These are phyloP conservation scores for Griposia aprilina DNA, from an alignment of 2,888 invertebrate species.

Conservation along the genomic window DNA sequence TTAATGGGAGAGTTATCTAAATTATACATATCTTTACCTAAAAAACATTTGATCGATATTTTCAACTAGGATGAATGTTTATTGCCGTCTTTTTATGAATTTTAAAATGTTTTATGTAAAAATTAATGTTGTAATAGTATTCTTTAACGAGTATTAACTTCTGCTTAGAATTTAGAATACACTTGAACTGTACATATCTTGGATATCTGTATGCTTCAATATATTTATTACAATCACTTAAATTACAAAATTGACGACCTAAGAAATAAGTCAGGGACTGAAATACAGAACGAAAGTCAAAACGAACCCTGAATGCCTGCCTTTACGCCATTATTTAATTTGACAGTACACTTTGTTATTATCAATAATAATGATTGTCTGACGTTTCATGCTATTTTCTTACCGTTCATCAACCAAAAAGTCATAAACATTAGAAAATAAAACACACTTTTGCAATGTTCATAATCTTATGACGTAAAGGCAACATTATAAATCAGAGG, in stretches of 20 bases:
- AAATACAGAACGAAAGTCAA: conserved; percentile 36
- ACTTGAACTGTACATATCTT: conserved; percentile 67
- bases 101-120: conserved; percentile 64
- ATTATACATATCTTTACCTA: conserved; percentile 67
- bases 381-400: not conserved
- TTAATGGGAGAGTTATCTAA: conserved; percentile 60
- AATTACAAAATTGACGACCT: conserved; percentile 52
- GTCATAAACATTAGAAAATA: not conserved
- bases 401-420: not conserved
- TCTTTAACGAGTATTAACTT: conserved; percentile 68
- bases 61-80: conserved; percentile 61
- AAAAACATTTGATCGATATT: conserved; percentile 54
- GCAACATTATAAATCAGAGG: not conserved
- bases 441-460: not conserved
- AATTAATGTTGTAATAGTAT: conserved; percentile 66
- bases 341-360: not conserved
- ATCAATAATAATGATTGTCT: not conserved
- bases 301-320: not conserved
- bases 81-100: conserved; percentile 62
- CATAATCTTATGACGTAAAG: conserved; percentile 6
- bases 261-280: conserved; percentile 61
- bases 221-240: conserved; percentile 53
- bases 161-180: conserved; percentile 61
- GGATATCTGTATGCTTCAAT: conserved; percentile 64
- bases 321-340: conserved; percentile 15